phyloP scores from a whole-genome alignment of 2,888 invertebrate genomes.

The Steinernema scapterisci region DNA sequence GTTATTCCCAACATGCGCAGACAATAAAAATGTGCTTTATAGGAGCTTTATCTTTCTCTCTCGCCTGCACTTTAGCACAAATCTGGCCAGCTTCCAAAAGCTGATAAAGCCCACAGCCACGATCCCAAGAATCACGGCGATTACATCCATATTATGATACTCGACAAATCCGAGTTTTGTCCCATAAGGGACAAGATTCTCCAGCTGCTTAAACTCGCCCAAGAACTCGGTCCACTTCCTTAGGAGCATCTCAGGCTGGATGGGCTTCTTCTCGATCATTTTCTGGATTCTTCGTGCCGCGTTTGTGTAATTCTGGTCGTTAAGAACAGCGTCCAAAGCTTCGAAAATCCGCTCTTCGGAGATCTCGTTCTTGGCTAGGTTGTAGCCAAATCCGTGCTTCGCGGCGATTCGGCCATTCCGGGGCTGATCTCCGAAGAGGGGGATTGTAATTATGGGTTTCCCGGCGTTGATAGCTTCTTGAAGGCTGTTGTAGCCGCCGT shows the following conservation, averaged over 20 bases:
- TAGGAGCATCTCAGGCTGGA: slow-evolving; percentile 50
- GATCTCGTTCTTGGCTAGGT: slow-evolving; percentile 31
- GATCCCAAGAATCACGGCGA: slow-evolving; percentile 41
- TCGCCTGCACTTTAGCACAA: too few relatives aligned
- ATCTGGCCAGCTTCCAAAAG: not conserved
- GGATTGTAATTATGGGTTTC: slow-evolving; percentile 33
- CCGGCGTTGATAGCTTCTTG: slow-evolving; percentile 35
- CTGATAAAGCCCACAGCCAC: not conserved
- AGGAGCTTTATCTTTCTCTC: too few relatives aligned
- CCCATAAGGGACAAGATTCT: slow-evolving; percentile 44
- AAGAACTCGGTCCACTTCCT: slow-evolving; percentile 54
- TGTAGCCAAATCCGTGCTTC: slow-evolving; percentile 33
- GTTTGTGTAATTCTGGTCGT: not conserved
- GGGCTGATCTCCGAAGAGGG: slow-evolving; percentile 37
- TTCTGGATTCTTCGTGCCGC: slow-evolving; percentile 42
- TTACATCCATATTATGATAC: slow-evolving; percentile 53
- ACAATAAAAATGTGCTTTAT: too few relatives aligned
- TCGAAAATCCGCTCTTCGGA: not conserved
- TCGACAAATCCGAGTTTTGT: slow-evolving; percentile 50
- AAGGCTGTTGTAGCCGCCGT: slow-evolving; percentile 36
- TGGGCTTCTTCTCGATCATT: slow-evolving; percentile 55
- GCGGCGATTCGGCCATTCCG: slow-evolving; percentile 34
- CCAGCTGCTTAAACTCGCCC: slow-evolving; percentile 48
- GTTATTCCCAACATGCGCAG: too few relatives aligned
- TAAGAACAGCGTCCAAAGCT: slow-evolving; percentile 6